Percentiles rank a stretch among this genome's conserved stretches.
Evolutionary conservation across 2,797 vertebrate genomes (phyloP).

Genomic region (Clarias laeviceps): DNA sequence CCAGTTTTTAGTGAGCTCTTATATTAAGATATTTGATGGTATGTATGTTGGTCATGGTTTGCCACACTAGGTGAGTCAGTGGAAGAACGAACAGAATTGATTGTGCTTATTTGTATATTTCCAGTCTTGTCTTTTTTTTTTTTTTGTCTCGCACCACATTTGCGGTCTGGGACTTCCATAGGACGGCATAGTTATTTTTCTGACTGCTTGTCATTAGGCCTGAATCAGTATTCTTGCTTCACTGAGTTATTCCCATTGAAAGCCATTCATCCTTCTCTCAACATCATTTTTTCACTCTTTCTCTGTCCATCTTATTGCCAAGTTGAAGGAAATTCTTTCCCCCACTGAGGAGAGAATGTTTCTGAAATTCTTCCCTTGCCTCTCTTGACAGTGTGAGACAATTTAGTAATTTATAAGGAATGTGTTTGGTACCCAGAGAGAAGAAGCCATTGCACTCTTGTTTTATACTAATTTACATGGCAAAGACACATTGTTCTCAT

Average conservation of each 20-base stretch:
- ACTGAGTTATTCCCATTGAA: slow-evolving; percentile 21
- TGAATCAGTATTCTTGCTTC: slow-evolving; percentile 17
- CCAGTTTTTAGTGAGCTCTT: neutral
- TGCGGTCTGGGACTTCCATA: slow-evolving; percentile 39
- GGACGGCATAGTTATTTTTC: slow-evolving; percentile 42
- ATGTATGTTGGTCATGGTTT: neutral
- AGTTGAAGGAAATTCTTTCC: slow-evolving; percentile 50
- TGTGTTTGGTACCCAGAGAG: slow-evolving; percentile 69
- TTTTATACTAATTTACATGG: slow-evolving; percentile 50
- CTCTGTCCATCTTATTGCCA: slow-evolving; percentile 40
- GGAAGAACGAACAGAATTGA: neutral
- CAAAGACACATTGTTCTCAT: slow-evolving; percentile 38
- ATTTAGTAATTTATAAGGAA: slow-evolving; percentile 74
- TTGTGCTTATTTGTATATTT: neutral
- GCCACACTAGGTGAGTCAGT: neutral
- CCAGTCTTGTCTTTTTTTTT: slow-evolving; percentile 6
- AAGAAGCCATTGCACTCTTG: slow-evolving; percentile 52
- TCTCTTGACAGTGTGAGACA: slow-evolving; percentile 61
- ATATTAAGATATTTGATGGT: slow-evolving; percentile 16
- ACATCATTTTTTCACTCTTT: slow-evolving; percentile 6
- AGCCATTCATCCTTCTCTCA: slow-evolving; percentile 11
- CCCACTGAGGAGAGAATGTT: slow-evolving; percentile 44
- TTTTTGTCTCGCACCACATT: slow-evolving; percentile 28
- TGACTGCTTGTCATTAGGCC: slow-evolving; percentile 44
- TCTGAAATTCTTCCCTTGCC: slow-evolving; percentile 49